These are phyloP conservation scores for Rhincodon typus DNA, from an alignment of 2,797 vertebrate species.

Conservation along the genomic window DNA sequence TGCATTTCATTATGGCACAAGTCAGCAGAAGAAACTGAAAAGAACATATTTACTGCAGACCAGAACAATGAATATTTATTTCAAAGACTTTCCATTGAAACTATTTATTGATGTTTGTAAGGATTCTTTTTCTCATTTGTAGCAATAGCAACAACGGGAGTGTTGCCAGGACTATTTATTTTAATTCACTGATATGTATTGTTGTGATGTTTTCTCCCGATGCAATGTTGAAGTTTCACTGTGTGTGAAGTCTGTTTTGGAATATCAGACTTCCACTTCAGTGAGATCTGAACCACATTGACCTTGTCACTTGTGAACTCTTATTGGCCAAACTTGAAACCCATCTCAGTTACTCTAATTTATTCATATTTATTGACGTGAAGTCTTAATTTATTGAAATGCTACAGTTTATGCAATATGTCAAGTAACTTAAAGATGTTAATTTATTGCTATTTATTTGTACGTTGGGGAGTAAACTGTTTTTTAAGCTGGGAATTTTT, in stretches of 20 bases:
- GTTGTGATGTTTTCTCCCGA: not conserved
- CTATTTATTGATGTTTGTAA: not conserved
- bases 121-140: not conserved
- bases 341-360: not conserved
- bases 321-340: not conserved
- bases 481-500: not conserved
- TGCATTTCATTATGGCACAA: not conserved
- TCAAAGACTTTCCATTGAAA: not conserved
- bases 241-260: not conserved
- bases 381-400: not conserved
- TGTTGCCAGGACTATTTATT: not conserved
- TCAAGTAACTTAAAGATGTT: not conserved
- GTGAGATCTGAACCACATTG: not conserved
- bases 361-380: not conserved
- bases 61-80: not conserved
- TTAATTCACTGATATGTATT: not conserved
- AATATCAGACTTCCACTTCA: not conserved
- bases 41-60: not conserved
- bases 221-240: not conserved
- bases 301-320: not conserved
- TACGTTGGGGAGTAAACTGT: not conserved
- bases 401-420: not conserved
- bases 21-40: not conserved
- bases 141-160: not conserved
- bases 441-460: not conserved